Base-by-base conservation (phyloP, 2,113 vertebrate genomes). In the Apteryx owenii region DNA sequence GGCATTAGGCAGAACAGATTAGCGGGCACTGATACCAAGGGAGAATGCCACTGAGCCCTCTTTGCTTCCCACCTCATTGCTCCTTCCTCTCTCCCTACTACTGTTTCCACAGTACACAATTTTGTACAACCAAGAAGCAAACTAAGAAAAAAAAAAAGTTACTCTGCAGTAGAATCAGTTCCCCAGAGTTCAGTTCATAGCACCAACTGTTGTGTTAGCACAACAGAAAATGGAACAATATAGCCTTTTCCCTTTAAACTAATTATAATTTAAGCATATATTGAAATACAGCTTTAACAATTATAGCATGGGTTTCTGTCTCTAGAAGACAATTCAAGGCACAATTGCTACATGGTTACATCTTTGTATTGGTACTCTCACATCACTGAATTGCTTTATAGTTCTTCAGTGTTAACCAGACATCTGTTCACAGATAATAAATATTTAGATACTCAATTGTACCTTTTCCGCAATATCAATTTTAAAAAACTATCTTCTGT, bases 391-490 rank as follows among this genome's bases (percentile, higher is more conserved):
- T 25, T 73, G 26, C 36, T 92, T 81, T 65, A n/a, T 10, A 64
- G 23, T 66, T 95, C 77, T 87, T 76, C 62, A 44, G 23, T 62
- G 62, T 87, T 88, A 91, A 79, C 18, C 91, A 81, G 70, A 85
- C 44, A 91, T 33, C 53, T 80, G 58, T 60, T 96, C 79, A 26
- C 33, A 88, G 84, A 86, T 5, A 93, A 36, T 64, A 51, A 58
- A 42, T 86, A 86, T 90, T 96, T 88, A 58, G 19, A 80, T 73
- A 89, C 53, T 89, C 66, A 83, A 36, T 71, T 38, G 54, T 42
- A 61, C 22, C 88, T 76, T 69, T 26, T n/a, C 56, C 72, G 46
- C 73, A 42, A 53, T 64, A 78, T 36, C 60, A 12, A 53, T 65
- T 53, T 72, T 46, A 61, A 64, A 89, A 86, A 56, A 36, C 6